Percentiles rank a stretch among this genome's conserved stretches.
Evolutionary conservation across 2,113 vertebrate genomes (phyloP).

Genomic region (Leuciscus idus): DNA sequence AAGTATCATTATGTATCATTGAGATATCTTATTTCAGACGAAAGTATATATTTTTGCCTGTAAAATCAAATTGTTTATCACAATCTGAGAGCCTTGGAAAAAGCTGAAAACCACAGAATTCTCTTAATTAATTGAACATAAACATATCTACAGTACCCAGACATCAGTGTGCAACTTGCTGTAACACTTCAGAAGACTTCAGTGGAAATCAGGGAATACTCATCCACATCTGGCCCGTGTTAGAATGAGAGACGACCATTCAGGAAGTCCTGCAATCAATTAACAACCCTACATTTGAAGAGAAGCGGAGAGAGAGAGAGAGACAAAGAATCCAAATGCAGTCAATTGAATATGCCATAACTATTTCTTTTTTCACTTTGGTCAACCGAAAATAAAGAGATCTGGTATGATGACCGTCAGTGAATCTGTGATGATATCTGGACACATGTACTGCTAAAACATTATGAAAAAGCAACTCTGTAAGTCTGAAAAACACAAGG

Average conservation of each 20-base stretch:
- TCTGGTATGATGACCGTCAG: neutral
- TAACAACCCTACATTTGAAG: constrained; percentile 13
- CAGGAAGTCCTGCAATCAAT: constrained; percentile 27
- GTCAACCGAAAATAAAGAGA: neutral
- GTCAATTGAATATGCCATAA: neutral
- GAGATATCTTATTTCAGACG: neutral
- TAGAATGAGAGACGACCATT: constrained; percentile 1
- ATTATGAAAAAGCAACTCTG: neutral
- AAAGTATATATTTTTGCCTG: neutral
- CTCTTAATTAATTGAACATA: neutral
- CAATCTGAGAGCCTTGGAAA: neutral
- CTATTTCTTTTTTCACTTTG: neutral
- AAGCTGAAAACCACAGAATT: neutral
- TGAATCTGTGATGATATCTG: neutral
- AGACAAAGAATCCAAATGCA: neutral
- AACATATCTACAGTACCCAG: neutral
- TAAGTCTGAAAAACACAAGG: neutral
- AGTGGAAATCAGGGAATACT: constrained; percentile 18
- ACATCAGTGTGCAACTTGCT: neutral
- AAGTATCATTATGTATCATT: neutral
- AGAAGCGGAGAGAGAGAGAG: neutral
- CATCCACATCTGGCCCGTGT: constrained; percentile 31
- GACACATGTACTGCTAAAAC: neutral
- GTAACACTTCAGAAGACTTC: neutral
- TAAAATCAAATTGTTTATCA: neutral